Evolutionary conservation across 2,797 vertebrate species (phyloP), one percentile per base, ranked within the genome.

Genomic region (Characodon lateralis): DNA sequence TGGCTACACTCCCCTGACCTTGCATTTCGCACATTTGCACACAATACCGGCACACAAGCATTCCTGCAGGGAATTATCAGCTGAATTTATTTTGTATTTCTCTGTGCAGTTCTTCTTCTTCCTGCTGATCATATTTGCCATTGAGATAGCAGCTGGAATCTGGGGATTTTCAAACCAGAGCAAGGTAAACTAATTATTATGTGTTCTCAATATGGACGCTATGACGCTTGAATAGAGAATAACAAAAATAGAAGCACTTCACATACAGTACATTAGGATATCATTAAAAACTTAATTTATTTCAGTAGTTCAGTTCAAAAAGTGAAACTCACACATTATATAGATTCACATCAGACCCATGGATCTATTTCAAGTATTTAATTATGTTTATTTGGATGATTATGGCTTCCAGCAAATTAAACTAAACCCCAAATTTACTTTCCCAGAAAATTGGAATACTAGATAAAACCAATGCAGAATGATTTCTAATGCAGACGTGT

Each of bases 121-220:
- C 92, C 96, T 99, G 70, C 91, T 99, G 2, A 92, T 99, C 91
- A 97, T 99, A 90, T 98, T 99, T 90, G 97, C 96, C 71, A 91
- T 98, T 39, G 97, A 98, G 92, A 95, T 99, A 18, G 97, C 97
- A 10, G 97, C 97, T 59, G 98, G 97, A 20, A 95, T 99, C 93
- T 99, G 97, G 98, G 98, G 97, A 77, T 99, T 98, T 93, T 95
- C 96, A 81, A 97, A 99, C 91, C 98, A 98, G 92, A 95, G 96
- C 48, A 96, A 96, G 96, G 98, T 99, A 90, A 82, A 2, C 5
- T 1, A 31, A 31, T 43, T 14, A 31, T 10, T 71, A 35, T 50
- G 39, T 56, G 14, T 43, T 70, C 18, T 58, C 31, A 31, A 70
- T 48, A 58, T 13, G n/a, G n/a, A 69, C 14, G 6, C 51, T n/a